A percentile compares a stretch with the other conserved stretches of the same genome.
These are phyloP conservation scores for Calephelis nemesis DNA, from an alignment of 1,140 invertebrate genomes.

Conservation along the genomic window DNA sequence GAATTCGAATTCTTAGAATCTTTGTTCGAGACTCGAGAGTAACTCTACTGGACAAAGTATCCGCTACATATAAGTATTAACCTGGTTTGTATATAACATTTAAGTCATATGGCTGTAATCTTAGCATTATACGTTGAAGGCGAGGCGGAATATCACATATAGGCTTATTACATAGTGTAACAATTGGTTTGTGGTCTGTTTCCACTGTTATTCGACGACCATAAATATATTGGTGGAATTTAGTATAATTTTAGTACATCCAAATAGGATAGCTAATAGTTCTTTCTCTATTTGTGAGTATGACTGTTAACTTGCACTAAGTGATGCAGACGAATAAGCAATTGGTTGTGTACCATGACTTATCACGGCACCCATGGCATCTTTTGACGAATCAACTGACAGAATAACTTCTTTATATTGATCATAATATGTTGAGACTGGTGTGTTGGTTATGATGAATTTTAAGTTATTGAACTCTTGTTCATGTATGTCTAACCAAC, in stretches of 20 bases:
- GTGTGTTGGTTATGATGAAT: slow-evolving; percentile 14
- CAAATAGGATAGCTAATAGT: slow-evolving; percentile 5
- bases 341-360: slow-evolving; percentile 2
- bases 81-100: no score
- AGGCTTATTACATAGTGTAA: no score
- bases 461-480: neutral
- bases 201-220: no score
- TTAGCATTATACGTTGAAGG: no score
- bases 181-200: no score
- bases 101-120: no score
- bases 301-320: neutral
- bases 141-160: no score
- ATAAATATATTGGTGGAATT: neutral
- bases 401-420: slow-evolving; percentile 18
- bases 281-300: slow-evolving; percentile 16
- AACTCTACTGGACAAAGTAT: no score
- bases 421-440: slow-evolving; percentile 32
- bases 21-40: no score
- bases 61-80: no score
- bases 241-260: neutral
- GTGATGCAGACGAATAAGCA: neutral
- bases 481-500: neutral
- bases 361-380: neutral
- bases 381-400: slow-evolving; percentile 9
- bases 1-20: no score